Percentiles rank a stretch among this genome's conserved stretches.
Conservation (phyloP, 2,888 invertebrate genomes). For the Polyommatus iphigenia region DNA sequence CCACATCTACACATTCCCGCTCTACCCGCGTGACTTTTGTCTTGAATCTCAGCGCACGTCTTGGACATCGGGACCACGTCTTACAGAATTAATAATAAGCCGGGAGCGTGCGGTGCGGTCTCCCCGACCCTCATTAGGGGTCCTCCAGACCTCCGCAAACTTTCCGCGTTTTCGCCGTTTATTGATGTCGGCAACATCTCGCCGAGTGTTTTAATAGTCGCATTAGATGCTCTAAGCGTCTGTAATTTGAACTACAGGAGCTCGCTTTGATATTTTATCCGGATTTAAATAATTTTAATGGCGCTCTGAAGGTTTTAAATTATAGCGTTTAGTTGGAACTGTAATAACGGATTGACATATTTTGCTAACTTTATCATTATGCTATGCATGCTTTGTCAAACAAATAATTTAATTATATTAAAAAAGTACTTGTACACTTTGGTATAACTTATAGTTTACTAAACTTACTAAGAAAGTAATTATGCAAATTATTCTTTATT, state of each 20-base stretch:
- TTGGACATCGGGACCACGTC: conserved; percentile 81
- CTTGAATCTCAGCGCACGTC: conserved; percentile 80
- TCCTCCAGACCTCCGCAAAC: conserved; percentile 71
- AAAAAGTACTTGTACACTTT: too few species aligned
- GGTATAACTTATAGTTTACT: too few species aligned
- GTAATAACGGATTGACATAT: neutral
- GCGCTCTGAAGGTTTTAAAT: neutral
- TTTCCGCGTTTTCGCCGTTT: conserved; percentile 75
- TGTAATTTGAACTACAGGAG: conserved; percentile 43
- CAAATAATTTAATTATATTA: neutral
- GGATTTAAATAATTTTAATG: conserved; percentile 5
- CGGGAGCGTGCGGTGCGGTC: conserved; percentile 78
- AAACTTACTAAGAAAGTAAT: too few species aligned
- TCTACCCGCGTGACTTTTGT: conserved; percentile 66
- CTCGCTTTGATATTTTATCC: conserved; percentile 34
- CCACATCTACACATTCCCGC: neutral
- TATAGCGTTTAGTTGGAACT: neutral
- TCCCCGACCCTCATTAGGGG: conserved; percentile 78
- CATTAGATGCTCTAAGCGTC: conserved; percentile 69
- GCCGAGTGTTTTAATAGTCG: conserved; percentile 71
- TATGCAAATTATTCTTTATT: too few species aligned
- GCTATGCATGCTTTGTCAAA: too few species aligned
- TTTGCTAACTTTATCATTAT: neutral
- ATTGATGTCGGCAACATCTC: conserved; percentile 73
- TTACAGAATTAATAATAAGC: conserved; percentile 82